Conservation (phyloP, 1,140 invertebrate species). For the Drusus annulatus region DNA sequence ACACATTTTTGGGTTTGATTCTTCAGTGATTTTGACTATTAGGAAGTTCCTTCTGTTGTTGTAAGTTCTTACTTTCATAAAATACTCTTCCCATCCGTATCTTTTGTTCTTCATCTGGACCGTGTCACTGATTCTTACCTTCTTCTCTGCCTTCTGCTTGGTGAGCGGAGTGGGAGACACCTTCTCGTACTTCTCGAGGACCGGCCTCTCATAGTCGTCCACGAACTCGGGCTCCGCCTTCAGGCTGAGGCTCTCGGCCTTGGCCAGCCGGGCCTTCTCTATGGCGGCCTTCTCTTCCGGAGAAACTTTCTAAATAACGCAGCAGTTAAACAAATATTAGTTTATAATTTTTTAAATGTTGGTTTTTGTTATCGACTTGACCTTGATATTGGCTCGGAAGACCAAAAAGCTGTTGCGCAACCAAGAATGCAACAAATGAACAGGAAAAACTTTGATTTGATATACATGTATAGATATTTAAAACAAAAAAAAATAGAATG, state of each 20-base stretch:
- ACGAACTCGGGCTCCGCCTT: slow-evolving; percentile 52
- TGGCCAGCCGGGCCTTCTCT: slow-evolving; percentile 63
- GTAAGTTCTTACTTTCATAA: no score
- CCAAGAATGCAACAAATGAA: no score
- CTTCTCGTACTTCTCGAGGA: slow-evolving; percentile 78
- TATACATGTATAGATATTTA: no score
- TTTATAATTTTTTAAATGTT: neutral
- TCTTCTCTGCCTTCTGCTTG: slow-evolving; percentile 58
- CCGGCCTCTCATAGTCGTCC: slow-evolving; percentile 74
- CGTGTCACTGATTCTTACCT: slow-evolving; percentile 49
- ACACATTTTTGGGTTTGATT: no score
- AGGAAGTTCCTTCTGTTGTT: no score
- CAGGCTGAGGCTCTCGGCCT: slow-evolving; percentile 63
- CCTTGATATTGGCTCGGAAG: no score
- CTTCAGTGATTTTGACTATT: no score
- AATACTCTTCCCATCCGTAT: no score
- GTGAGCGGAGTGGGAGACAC: slow-evolving; percentile 65
- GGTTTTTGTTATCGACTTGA: neutral
- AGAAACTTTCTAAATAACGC: slow-evolving; percentile 22
- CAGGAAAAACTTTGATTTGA: no score
- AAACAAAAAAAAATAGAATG: no score
- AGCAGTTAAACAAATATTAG: slow-evolving; percentile 3
- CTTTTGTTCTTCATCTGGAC: no score
- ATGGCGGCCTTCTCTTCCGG: slow-evolving; percentile 44
- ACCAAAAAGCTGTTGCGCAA: no score